Evolutionary conservation across 2,888 invertebrate genomes (phyloP).

Genomic region (Caenorhabditis afra): DNA sequence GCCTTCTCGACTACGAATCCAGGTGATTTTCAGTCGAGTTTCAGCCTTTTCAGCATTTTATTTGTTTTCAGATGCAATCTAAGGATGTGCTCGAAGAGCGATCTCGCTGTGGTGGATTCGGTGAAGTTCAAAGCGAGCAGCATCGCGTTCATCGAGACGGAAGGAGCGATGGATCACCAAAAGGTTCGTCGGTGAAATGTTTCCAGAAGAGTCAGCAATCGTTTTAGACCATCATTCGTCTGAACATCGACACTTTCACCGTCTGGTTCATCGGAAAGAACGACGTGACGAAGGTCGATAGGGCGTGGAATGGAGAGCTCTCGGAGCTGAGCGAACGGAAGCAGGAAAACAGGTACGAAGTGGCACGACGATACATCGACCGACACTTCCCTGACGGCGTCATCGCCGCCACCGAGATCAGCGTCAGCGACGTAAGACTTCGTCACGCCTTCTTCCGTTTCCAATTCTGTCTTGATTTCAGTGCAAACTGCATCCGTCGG

Average conservation of each 20-base stretch:
- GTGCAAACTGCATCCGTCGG: too few relatives aligned
- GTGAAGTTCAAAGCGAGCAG: constrained; percentile 2
- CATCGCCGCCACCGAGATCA: not conserved
- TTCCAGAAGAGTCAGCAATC: not conserved
- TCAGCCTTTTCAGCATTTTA: not conserved
- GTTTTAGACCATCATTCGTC: constrained; percentile 33
- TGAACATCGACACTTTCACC: constrained; percentile 24
- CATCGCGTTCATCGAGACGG: not conserved
- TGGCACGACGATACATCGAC: not conserved
- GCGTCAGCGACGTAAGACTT: too few relatives aligned
- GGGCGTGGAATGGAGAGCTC: constrained; percentile 19
- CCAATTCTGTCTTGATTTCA: too few relatives aligned
- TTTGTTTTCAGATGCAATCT: constrained; percentile 2
- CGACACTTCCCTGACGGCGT: not conserved
- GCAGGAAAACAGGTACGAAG: constrained; percentile 21
- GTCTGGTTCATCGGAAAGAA: constrained; percentile 43
- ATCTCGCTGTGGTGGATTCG: constrained; percentile 18
- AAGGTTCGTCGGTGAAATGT: constrained; percentile 6
- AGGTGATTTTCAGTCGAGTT: not conserved
- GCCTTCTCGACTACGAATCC: not conserved
- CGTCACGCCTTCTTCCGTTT: too few relatives aligned
- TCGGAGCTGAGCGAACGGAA: constrained; percentile 17
- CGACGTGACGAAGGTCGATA: constrained; percentile 33
- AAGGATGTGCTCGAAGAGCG: constrained; percentile 21
- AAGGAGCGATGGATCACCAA: constrained; percentile 7